Evolutionary conservation across 1,140 invertebrate genomes (phyloP).

Genomic region (Rhagoletis pomonella): DNA sequence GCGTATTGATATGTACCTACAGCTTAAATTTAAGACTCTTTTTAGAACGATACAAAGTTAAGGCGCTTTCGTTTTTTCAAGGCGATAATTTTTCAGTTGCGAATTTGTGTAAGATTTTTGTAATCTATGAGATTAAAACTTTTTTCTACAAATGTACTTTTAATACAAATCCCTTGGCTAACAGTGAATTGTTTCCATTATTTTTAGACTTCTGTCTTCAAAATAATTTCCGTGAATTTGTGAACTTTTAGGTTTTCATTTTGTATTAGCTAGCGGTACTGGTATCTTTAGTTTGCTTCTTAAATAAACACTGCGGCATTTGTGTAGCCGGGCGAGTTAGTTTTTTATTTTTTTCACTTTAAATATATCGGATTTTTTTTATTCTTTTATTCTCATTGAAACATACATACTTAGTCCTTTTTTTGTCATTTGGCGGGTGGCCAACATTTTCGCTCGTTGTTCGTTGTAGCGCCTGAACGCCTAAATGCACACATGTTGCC

Average conservation of each 20-base stretch:
- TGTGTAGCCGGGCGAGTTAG: no score
- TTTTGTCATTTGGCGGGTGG: not conserved
- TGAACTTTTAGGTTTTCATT: not conserved
- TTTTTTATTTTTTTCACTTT: no score
- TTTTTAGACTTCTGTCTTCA: not conserved
- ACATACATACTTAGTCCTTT: not conserved
- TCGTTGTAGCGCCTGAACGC: not conserved
- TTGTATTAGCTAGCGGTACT: not conserved
- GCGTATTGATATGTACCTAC: no score
- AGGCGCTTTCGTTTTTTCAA: no score
- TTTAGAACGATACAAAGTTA: no score
- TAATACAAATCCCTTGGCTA: not conserved
- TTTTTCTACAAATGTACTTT: not conserved
- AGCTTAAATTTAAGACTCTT: no score
- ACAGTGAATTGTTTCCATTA: not conserved
- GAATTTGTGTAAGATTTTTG: not conserved
- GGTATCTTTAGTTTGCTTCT: not conserved
- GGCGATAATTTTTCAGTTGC: not conserved
- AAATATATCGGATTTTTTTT: no score
- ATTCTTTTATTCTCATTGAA: no score
- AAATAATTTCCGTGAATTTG: not conserved
- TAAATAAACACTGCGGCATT: not conserved
- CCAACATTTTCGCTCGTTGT: not conserved
- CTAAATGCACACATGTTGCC: conserved; percentile 27
- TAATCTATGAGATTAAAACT: not conserved